phyloP scores from a whole-genome alignment of 2,888 invertebrate species.

The Tethea ocularis region DNA sequence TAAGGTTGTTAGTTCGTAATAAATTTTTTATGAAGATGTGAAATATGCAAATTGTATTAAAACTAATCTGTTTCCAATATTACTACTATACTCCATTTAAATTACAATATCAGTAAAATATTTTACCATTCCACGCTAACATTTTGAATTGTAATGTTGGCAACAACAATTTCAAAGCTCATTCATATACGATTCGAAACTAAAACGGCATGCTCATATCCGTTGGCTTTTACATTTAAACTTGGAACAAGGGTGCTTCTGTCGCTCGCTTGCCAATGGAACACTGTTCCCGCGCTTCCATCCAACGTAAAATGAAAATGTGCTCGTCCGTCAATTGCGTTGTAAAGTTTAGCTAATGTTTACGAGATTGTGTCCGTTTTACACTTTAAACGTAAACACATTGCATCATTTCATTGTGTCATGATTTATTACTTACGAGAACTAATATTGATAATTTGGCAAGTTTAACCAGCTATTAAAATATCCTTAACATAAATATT shows the following conservation, averaged over 20 bases:
- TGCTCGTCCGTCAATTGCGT: not conserved
- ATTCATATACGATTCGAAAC: conserved; percentile 12
- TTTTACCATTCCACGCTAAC: not conserved
- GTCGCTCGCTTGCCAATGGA: conserved; percentile 29
- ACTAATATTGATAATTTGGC: conserved; percentile 26
- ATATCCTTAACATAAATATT: conserved; percentile 12
- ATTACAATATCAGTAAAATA: too few species aligned
- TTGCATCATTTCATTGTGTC: conserved; percentile 28
- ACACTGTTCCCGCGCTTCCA: conserved; percentile 28
- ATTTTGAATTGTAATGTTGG: not conserved
- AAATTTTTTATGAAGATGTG: too few species aligned
- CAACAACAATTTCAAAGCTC: conserved; percentile 2
- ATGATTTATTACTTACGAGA: conserved; percentile 31
- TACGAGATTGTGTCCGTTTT: conserved; percentile 3
- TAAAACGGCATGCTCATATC: conserved; percentile 31
- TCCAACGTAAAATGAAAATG: conserved; percentile 18
- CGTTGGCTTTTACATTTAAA: conserved; percentile 41
- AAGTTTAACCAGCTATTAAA: conserved; percentile 20
- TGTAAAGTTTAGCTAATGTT: conserved; percentile 7
- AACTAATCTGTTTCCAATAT: too few species aligned
- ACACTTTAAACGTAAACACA: conserved; percentile 12
- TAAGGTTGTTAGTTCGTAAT: not conserved
- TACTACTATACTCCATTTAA: too few species aligned
- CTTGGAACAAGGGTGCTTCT: conserved; percentile 42
- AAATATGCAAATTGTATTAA: too few species aligned